Percentiles rank a stretch among this genome's conserved stretches.
Conservation (phyloP, 2,113 vertebrate species). For the Neomonachus schauinslandi region DNA sequence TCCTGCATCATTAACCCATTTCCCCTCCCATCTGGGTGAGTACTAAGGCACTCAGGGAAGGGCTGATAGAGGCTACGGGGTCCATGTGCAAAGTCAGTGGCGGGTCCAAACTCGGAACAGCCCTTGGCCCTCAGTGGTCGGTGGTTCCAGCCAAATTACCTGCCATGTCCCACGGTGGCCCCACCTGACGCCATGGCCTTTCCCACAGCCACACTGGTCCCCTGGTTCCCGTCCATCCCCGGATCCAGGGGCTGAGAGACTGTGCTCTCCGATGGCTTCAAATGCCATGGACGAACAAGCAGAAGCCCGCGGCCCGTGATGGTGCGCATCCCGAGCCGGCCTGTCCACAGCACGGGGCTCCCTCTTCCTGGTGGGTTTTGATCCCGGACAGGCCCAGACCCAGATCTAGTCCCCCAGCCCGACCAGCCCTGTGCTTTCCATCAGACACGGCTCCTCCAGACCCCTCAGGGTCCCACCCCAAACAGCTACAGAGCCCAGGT, state of each 20-base stretch:
- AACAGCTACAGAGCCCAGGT: neutral
- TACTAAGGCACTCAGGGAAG: neutral
- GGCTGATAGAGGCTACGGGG: neutral
- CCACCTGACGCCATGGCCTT: neutral
- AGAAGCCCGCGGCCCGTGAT: fast-evolving
- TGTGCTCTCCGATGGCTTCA: neutral
- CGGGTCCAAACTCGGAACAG: neutral
- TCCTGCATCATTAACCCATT: neutral
- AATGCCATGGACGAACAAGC: neutral
- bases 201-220: neutral
- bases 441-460: neutral
- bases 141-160: neutral
- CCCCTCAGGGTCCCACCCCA: neutral
- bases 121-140: neutral
- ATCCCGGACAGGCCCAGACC: neutral
- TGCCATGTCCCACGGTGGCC: neutral
- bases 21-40: neutral
- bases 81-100: neutral
- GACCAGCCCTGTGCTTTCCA: neutral
- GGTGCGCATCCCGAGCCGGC: neutral
- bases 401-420: neutral
- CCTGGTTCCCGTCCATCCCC: neutral
- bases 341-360: neutral
- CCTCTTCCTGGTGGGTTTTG: neutral
- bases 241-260: neutral